Base-by-base conservation (phyloP, 2,797 vertebrate genomes). In the Cheirogaleus major region DNA sequence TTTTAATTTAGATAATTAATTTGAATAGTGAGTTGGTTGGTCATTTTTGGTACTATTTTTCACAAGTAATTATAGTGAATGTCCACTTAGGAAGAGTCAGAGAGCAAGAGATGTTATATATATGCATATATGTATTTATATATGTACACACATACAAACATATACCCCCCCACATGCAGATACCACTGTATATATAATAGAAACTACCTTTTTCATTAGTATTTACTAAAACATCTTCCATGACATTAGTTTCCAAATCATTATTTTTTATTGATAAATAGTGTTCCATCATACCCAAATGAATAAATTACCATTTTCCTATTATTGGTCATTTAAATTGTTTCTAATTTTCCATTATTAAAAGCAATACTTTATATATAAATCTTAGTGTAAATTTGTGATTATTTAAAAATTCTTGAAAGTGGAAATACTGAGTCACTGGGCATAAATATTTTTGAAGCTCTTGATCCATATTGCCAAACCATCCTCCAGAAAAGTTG, bases 381-480 rank as follows among this genome's bases (percentile, higher is more conserved):
- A 88, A 82, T 91, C 27, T 41, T 73, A 69, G 2, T 23, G 17
- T 69, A 95, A 72, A 45, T 65, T 30, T 84, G 41, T 78, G 8
- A 73, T 55, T 80, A 61, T 73, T 90, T 94, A 30, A 70, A 73
- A 95, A 48, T 41, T 96, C n/a, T 92, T 89, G 11, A 41, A 82
- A 87, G 13, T 70, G 63, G 59, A 79, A 92, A 50, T 92, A 48
- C 52, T 48, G 81, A 76, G 25, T 86, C 38, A 67, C 43, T 38
- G n/a, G 30, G 11, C 17, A 55, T 27, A 89, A 91, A 78, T 35
- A 92, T 59, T 73, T 73, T 87, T 86, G 30, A 69, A 76, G 5
- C 3, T 82, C 8, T 90, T 70, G 48, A 88, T 73, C n/a, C 23
- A 23, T 88, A 69, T 69, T 90, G 14, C 10, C 10, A 87, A 87